Conservation (phyloP, 2,888 invertebrate species). For the Amiota communis region DNA sequence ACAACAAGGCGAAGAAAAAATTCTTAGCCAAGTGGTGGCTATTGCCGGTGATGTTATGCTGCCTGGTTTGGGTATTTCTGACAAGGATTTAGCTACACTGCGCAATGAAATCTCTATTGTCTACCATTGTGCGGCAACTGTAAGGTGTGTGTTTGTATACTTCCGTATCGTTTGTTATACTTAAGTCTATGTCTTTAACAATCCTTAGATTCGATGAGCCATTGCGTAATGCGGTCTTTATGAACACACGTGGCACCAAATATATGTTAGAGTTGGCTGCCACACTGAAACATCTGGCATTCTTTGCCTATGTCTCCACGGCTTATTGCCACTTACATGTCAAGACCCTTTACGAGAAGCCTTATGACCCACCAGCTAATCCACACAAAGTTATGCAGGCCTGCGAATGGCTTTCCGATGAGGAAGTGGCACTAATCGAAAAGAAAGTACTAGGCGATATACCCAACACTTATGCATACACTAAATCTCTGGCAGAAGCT, state of each 20-base stretch:
- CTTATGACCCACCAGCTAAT: constrained; percentile 88
- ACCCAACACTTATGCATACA: constrained; percentile 79
- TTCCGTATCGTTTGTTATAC: background rate
- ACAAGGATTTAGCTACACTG: constrained; percentile 78
- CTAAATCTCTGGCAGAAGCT: constrained; percentile 92
- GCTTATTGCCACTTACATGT: constrained; percentile 93
- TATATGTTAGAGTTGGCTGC: constrained; percentile 87
- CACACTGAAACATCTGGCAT: constrained; percentile 83
- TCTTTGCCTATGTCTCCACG: constrained; percentile 84
- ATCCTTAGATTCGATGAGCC: constrained; percentile 87
- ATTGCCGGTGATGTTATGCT: constrained; percentile 83
- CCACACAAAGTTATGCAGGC: constrained; percentile 84
- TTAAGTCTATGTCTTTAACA: background rate
- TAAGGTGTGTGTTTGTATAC: constrained; percentile 73
- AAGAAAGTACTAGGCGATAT: constrained; percentile 76
- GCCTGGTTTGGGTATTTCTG: constrained; percentile 81
- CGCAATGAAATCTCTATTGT: constrained; percentile 84
- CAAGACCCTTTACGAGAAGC: constrained; percentile 85
- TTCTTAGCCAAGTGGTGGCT: constrained; percentile 77
- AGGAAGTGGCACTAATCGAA: constrained; percentile 79
- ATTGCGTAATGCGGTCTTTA: constrained; percentile 88
- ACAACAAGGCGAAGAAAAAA: constrained; percentile 77
- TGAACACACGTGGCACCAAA: constrained; percentile 94
- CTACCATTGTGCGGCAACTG: constrained; percentile 87
- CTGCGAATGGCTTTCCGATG: constrained; percentile 86